These are phyloP conservation scores for Neotoxoptera formosana DNA, from an alignment of 1,140 invertebrate genomes.

Conservation along the genomic window DNA sequence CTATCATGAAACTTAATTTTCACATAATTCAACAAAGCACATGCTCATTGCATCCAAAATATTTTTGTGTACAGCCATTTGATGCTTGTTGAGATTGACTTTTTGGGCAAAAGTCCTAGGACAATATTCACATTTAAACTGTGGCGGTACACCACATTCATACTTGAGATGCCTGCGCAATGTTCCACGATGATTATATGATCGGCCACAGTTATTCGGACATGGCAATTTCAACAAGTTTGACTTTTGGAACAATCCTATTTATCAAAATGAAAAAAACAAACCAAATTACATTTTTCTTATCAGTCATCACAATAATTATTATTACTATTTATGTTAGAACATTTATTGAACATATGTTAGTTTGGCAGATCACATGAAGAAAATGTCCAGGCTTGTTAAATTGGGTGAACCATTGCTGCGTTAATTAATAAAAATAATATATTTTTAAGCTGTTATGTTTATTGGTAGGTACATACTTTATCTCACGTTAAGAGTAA, in stretches of 20 bases:
- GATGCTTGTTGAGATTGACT: constrained; percentile 64
- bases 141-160: constrained; percentile 60
- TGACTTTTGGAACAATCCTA: not conserved
- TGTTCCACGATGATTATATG: constrained; percentile 60
- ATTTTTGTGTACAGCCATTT: constrained; percentile 51
- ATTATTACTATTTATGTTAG: not conserved
- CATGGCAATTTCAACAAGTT: constrained; percentile 54
- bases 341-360: not conserved
- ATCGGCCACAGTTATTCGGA: constrained; percentile 60
- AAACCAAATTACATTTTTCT: not conserved
- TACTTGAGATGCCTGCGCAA: constrained; percentile 59
- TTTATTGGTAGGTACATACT: not conserved
- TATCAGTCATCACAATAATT: not conserved
- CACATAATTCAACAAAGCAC: constrained; percentile 34
- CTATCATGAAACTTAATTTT: not conserved
- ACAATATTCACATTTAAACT: constrained; percentile 59
- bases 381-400: constrained; percentile 27
- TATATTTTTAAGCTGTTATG: not conserved
- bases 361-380: constrained; percentile 14
- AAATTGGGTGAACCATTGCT: not conserved
- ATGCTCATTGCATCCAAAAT: constrained; percentile 49
- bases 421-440: not conserved
- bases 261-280: constrained; percentile 22
- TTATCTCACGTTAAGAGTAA: not conserved
- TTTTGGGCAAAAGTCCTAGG: constrained; percentile 63